Evolutionary conservation across 2,797 vertebrate genomes (phyloP), one percentile per base, ranked within the genome.

Genomic region (Microctenopoma stevenorrisi): DNA sequence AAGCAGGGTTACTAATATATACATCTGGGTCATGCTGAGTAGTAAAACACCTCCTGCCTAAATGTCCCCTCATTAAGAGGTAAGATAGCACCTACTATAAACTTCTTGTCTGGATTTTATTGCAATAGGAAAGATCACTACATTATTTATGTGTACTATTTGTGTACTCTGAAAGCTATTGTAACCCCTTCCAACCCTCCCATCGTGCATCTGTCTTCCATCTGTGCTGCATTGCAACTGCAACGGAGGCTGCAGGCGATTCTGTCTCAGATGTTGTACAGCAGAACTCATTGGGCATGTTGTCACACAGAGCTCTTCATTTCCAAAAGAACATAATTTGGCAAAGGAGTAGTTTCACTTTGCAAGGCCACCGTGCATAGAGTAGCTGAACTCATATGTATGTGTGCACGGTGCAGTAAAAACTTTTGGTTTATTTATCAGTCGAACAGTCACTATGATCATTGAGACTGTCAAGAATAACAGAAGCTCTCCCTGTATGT

Each of bases 81-180:
- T 67, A 47, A 50, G 12, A 68, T 40, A 63, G 42, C 9, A 26
- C 56, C 52, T 22, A 42, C 52, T 64, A 64, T 77, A 78, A 51
- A 78, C 73, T 75, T 72, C 37, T 60, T 33, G 37, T 74, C 33
- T 76, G 42, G 37, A 70, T 87, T 76, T 76, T 65, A 58, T 46
- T 12, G 59, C 84, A 68, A 78, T 76, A 30, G 28, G 30, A 85
- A 77, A 65, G 50, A 78, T 68, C 68, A 75, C 48, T 79, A 38
- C 63, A 88, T 73, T 76, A 84, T 84, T 88, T 63, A 83, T 84
- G 47, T 50, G 28, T 57, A 8, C 47, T 76, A 74, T 82, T 42
- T 69, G 22, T 84, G 56, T 80, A 74, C n/a, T 49, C 30, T 56
- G 44, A 47, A 56, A 62, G 71, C 48, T 56, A 62, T 74, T 69